Evolutionary conservation across 2,113 vertebrate species (phyloP).

Genomic region (Centropus unirufus): DNA sequence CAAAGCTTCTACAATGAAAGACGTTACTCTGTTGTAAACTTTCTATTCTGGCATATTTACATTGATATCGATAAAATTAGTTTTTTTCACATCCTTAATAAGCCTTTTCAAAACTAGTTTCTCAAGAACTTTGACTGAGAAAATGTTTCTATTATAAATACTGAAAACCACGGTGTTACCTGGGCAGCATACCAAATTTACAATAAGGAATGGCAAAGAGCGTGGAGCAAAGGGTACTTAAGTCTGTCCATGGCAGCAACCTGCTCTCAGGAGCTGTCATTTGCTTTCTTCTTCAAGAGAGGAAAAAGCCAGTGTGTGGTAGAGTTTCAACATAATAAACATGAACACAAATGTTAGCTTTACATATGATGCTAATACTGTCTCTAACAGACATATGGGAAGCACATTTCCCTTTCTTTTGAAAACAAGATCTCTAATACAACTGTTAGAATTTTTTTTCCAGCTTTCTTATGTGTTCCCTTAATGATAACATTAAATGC

Average conservation of each 20-base stretch:
- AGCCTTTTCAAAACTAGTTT: not conserved
- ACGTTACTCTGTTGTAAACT: not conserved
- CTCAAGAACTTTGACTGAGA: not conserved
- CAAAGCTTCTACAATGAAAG: not conserved
- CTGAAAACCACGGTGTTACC: not conserved
- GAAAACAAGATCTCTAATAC: not conserved
- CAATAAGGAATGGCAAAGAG: not conserved
- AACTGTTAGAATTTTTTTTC: not conserved
- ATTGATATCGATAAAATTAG: not conserved
- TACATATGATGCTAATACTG: not conserved
- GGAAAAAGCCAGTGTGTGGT: not conserved
- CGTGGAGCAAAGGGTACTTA: not conserved
- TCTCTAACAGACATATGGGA: not conserved
- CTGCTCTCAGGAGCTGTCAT: not conserved
- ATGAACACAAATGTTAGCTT: not conserved
- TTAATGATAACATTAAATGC: not conserved
- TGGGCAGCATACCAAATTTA: not conserved
- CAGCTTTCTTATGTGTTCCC: not conserved
- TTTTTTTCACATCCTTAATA: not conserved
- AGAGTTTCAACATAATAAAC: not conserved
- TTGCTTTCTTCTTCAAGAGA: not conserved
- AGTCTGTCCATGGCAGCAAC: not conserved
- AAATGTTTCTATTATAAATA: not conserved
- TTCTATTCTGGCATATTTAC: not conserved
- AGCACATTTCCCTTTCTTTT: not conserved